Conservation (phyloP, 2,797 vertebrate genomes). For the Anabas testudineus region DNA sequence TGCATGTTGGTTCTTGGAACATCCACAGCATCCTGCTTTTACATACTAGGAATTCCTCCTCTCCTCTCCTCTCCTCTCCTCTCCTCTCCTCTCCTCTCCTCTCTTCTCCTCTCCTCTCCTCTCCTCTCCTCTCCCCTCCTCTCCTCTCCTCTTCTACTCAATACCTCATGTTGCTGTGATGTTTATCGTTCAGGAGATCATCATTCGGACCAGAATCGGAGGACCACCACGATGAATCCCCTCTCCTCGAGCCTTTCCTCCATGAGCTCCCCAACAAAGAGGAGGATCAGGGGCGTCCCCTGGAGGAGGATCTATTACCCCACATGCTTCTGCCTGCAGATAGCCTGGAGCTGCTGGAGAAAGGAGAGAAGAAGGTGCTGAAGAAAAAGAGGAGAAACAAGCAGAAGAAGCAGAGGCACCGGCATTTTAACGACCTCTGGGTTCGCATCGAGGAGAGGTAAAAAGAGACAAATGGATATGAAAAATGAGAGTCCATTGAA, state of each 20-base stretch:
- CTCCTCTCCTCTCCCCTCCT: background rate
- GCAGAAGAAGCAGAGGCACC: slow-evolving; percentile 84
- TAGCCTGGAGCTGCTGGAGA: slow-evolving; percentile 81
- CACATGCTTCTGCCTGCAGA: slow-evolving; percentile 79
- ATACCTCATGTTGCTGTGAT: slow-evolving; percentile 12
- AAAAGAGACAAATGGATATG: background rate
- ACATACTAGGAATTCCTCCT: slow-evolving; percentile 8
- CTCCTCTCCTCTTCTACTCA: background rate
- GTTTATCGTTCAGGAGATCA: slow-evolving; percentile 47
- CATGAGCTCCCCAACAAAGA: slow-evolving; percentile 78
- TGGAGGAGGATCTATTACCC: slow-evolving; percentile 74
- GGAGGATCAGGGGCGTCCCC: slow-evolving; percentile 68
- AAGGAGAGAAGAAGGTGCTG: slow-evolving; percentile 84
- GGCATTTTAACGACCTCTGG: slow-evolving; percentile 92
- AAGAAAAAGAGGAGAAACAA: slow-evolving; percentile 84
- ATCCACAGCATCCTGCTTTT: background rate
- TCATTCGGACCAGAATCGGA: slow-evolving; percentile 60
- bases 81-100: background rate
- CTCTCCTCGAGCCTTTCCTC: slow-evolving; percentile 78
- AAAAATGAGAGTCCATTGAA: background rate
- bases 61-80: background rate
- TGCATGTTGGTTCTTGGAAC: slow-evolving; percentile 22
- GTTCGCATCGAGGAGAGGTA: slow-evolving; percentile 91
- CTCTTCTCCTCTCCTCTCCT: background rate
- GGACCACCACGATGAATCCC: slow-evolving; percentile 63